Evolutionary conservation across 2,888 invertebrate species (phyloP).

Genomic region (Rhogogaster chlorosoma): DNA sequence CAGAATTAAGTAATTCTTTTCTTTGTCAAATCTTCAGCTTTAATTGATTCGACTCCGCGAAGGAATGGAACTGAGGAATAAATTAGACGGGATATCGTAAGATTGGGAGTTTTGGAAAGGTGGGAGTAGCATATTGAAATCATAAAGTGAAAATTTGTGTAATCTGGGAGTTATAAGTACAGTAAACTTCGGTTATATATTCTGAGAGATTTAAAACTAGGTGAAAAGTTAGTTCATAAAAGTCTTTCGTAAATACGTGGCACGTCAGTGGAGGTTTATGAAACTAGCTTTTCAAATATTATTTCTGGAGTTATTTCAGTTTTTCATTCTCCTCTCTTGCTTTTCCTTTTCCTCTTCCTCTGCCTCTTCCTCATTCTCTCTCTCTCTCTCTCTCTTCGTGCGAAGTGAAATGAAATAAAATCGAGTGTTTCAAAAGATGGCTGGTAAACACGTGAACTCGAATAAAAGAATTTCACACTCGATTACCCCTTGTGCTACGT

Average conservation of each 20-base stretch:
- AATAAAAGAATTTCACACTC: conserved; percentile 41
- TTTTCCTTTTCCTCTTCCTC: background rate
- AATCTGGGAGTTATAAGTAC: background rate
- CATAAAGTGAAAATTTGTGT: conserved; percentile 22
- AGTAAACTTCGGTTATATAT: background rate
- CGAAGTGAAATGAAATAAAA: conserved; percentile 6
- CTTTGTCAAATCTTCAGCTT: background rate
- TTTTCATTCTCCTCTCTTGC: background rate
- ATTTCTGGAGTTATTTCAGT: background rate
- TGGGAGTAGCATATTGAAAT: background rate
- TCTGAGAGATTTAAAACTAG: background rate
- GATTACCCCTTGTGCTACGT: conserved; percentile 8
- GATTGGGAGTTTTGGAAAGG: background rate
- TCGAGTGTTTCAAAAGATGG: conserved; percentile 19
- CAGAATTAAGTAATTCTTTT: background rate
- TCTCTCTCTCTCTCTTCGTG: background rate
- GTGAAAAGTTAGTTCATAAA: conserved; percentile 15
- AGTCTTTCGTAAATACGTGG: background rate
- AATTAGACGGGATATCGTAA: background rate
- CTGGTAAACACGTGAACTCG: conserved; percentile 12
- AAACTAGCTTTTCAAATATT: conserved; percentile 9
- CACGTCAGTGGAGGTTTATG: background rate
- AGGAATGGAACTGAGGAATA: background rate
- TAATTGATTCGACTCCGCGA: background rate
- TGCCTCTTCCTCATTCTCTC: background rate